Evolutionary conservation across 2,888 invertebrate genomes (phyloP), one percentile per base, ranked within the genome.

Genomic region (Barypeithes pellucidus): DNA sequence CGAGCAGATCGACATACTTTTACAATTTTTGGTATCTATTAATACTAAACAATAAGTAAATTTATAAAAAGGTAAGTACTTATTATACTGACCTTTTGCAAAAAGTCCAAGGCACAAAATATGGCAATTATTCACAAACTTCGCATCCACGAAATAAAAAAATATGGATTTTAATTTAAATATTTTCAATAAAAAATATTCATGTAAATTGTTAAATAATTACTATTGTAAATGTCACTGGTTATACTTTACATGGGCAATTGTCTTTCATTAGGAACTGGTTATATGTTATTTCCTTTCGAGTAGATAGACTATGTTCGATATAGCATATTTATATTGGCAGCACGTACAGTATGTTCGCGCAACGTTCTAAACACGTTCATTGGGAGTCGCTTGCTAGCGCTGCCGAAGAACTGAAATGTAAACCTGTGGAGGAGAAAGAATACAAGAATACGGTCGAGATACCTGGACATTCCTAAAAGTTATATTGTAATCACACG

Each of bases 391-490:
- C 45, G 62, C 52, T 33, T 29, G 57, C 72, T 67, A 60, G 24
- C 29, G 29, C 45, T 41, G 61, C 67, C 67, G 72, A 72, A 72
- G 72, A 72, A 72, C 67, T 66, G 18, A 43, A 63, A 63, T 50
- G 39, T 54, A 24, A 43, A 54, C 61, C 33, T 52, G 67, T 43
- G 54, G 67, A 62, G 62, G 67, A 72, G 60, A 72, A 65, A 61
- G 68, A 68, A 60, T 68, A 68, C 68, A 68, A 72, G 72, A 72
- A 72, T 33, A 52, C 54, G 66, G 50, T 20, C 22, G 24, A n/a
- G 11, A 9, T 66, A 66, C 66, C 66, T 14, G 66, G 66, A 16
- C 20, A 20, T 20, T 33, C 20, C 8, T 24, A 20, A 36, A 43
- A 41, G 50, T 67, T 29, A 5, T 7, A 29, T 8, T 5, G 29